These are phyloP conservation scores for Anomalospiza imberbis DNA, from an alignment of 2,797 vertebrate genomes.

Conservation along the genomic window DNA sequence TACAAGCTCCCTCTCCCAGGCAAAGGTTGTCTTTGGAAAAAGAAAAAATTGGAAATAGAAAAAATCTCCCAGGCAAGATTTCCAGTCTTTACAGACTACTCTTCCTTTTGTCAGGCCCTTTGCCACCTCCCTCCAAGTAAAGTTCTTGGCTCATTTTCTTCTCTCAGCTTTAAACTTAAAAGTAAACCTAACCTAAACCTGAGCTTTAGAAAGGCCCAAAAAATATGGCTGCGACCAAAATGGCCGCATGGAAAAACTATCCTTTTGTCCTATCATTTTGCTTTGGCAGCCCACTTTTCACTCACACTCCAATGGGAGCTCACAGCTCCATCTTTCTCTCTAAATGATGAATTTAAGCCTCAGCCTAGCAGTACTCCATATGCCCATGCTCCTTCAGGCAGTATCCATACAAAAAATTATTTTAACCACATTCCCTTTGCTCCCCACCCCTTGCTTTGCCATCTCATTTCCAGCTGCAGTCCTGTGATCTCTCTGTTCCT, in stretches of 20 bases:
- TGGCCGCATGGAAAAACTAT: fast-evolving
- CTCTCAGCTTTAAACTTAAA: not conserved
- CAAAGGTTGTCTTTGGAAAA: not conserved
- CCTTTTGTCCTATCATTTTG: not conserved
- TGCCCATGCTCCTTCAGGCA: not conserved
- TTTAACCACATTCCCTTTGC: not conserved
- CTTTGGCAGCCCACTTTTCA: not conserved
- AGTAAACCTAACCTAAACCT: not conserved
- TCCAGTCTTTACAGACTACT: not conserved
- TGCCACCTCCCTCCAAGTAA: not conserved
- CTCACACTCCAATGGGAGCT: not conserved
- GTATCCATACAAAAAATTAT: not conserved
- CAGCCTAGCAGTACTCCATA: not conserved
- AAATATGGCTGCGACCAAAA: not conserved
- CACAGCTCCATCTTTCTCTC: not conserved
- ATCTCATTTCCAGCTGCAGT: not conserved
- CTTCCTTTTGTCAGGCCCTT: not conserved
- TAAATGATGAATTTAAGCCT: not conserved
- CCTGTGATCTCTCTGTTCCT: not conserved
- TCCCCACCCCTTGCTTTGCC: not conserved
- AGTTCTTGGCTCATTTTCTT: not conserved
- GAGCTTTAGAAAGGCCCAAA: not conserved
- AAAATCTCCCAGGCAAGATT: not conserved
- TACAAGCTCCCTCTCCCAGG: not conserved
- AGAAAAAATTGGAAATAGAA: not conserved